These are phyloP conservation scores for Gila robusta DNA, from an alignment of 2,797 vertebrate species.

Conservation along the genomic window DNA sequence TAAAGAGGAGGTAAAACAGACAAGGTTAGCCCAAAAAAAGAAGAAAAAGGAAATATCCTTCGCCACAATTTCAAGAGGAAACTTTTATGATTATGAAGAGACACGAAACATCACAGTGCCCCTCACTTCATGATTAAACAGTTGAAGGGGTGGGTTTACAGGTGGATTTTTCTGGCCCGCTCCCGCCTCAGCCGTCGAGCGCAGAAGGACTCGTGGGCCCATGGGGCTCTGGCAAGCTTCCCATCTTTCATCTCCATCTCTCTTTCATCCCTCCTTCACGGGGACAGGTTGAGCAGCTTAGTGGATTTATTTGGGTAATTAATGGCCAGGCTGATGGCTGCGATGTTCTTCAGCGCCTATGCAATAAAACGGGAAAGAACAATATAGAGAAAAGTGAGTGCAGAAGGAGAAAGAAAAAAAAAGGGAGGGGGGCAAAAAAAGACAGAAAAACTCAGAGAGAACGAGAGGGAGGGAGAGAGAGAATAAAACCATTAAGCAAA, in stretches of 20 bases:
- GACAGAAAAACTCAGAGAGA: slow-evolving; percentile 12
- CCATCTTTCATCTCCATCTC: slow-evolving; percentile 20
- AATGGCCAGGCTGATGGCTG: slow-evolving; percentile 98
- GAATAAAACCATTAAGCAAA: slow-evolving; percentile 48
- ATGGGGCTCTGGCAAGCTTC: slow-evolving; percentile 8
- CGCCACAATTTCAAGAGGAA: neutral
- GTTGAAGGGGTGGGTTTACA: neutral
- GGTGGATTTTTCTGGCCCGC: slow-evolving; percentile 20
- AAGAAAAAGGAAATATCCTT: neutral
- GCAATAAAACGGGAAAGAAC: slow-evolving; percentile 47
- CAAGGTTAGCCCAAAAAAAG: slow-evolving; percentile 23
- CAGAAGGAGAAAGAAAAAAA: neutral
- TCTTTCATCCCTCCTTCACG: slow-evolving; percentile 65
- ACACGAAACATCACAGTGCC: neutral
- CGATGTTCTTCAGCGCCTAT: slow-evolving; percentile 96
- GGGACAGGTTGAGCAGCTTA: slow-evolving; percentile 86
- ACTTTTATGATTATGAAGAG: neutral
- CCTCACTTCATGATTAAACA: slow-evolving; percentile 7
- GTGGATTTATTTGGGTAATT: slow-evolving; percentile 98
- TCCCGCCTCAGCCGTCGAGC: slow-evolving; percentile 15
- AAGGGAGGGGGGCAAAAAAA: slow-evolving; percentile 17
- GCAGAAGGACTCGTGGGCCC: neutral
- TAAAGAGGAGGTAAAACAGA: slow-evolving; percentile 63
- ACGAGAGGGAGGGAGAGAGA: slow-evolving; percentile 10
- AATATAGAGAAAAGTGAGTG: slow-evolving; percentile 47